These are phyloP conservation scores for Sturmia bella DNA, from an alignment of 2,888 invertebrate genomes.

Conservation along the genomic window DNA sequence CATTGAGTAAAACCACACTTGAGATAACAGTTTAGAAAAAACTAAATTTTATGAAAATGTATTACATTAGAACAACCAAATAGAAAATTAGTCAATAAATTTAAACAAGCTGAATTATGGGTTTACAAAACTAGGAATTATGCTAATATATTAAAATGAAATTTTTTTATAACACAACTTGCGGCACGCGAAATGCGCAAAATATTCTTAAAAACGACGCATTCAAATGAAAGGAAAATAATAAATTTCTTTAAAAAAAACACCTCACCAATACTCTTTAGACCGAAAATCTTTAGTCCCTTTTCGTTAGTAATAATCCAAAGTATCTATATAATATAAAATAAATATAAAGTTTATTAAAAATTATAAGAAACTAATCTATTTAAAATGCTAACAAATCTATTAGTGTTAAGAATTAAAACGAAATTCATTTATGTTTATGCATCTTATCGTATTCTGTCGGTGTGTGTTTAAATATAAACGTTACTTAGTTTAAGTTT, in stretches of 20 bases:
- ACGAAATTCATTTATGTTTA: background rate
- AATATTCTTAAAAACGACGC: constrained; percentile 7
- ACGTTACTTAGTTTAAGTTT: background rate
- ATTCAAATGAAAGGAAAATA: constrained; percentile 1
- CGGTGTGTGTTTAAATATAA: constrained; percentile 39
- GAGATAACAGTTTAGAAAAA: background rate
- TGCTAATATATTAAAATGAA: background rate
- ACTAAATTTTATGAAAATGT: background rate
- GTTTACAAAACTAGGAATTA: constrained; percentile 10
- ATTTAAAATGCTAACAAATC: constrained; percentile 52
- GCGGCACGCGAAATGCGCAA: constrained; percentile 3
- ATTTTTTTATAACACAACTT: background rate
- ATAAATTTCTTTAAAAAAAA: constrained; percentile 12
- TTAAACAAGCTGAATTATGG: background rate
- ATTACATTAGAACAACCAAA: too few species aligned
- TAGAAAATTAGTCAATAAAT: too few species aligned
- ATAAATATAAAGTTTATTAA: constrained; percentile 16
- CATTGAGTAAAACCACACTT: background rate
- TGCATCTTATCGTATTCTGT: constrained; percentile 36
- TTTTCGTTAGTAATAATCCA: constrained; percentile 15
- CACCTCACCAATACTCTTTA: constrained; percentile 43
- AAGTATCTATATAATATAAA: background rate
- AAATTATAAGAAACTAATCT: constrained; percentile 49
- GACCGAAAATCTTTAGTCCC: constrained; percentile 3
- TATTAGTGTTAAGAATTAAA: constrained; percentile 34